A percentile compares a stretch with the other conserved stretches of the same genome.
These are phyloP conservation scores for Heliangelus exortis DNA, from an alignment of 2,797 vertebrate genomes.

Conservation along the genomic window DNA sequence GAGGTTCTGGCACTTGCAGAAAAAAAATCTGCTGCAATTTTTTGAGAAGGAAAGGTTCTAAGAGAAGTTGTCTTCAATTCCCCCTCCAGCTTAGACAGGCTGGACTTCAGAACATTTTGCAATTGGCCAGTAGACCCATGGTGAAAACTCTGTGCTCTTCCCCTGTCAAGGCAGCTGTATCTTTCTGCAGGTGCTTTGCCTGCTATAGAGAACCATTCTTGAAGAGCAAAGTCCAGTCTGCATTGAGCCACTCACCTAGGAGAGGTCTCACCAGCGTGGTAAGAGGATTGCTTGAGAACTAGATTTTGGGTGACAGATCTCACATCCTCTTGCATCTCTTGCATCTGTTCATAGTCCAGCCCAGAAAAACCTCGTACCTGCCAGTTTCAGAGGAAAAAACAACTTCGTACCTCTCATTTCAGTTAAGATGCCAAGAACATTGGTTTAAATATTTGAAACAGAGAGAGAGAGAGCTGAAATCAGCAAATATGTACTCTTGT, in stretches of 20 bases:
- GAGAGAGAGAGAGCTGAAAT: neutral
- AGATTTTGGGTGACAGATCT: neutral
- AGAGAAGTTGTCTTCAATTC: neutral
- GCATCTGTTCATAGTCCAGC: neutral
- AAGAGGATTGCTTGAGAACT: neutral
- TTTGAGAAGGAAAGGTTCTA: neutral
- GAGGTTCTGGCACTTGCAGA: no score
- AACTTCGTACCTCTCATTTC: neutral
- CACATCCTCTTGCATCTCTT: neutral
- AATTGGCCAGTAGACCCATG: neutral
- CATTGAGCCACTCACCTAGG: neutral
- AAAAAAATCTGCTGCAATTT: neutral
- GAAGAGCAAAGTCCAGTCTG: neutral
- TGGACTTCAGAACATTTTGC: neutral
- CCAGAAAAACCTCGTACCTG: neutral
- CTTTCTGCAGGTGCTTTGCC: neutral
- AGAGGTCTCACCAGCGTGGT: neutral
- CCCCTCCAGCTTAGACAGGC: neutral
- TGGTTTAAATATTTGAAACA: neutral
- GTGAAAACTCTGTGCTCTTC: neutral
- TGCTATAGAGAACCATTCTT: neutral
- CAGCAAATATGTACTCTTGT: neutral
- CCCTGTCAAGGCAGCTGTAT: neutral
- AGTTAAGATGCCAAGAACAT: neutral
- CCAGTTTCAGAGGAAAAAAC: neutral